Conservation (phyloP, 2,888 invertebrate species). For the Synanthedon tipuliformis region DNA sequence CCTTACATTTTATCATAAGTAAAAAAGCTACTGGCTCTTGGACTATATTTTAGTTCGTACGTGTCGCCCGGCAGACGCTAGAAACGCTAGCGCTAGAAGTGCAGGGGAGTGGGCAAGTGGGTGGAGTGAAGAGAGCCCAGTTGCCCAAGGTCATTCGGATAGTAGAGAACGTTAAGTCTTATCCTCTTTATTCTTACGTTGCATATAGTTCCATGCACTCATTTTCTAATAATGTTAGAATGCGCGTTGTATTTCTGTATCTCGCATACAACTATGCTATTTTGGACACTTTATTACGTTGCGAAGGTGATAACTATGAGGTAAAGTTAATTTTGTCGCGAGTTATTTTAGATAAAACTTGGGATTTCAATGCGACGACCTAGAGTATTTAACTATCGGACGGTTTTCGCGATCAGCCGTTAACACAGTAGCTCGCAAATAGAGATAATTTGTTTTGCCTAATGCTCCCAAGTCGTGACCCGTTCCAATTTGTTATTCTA, state of each 20-base stretch:
- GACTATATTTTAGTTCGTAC: too few relatives aligned
- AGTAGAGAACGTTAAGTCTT: too few relatives aligned
- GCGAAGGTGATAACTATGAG: conserved; percentile 59
- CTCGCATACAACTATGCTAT: conserved; percentile 43
- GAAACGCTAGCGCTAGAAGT: too few relatives aligned
- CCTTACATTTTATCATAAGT: too few relatives aligned
- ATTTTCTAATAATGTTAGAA: conserved; percentile 34
- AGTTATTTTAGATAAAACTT: conserved; percentile 49
- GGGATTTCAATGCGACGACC: conserved; percentile 45
- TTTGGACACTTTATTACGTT: conserved; percentile 48
- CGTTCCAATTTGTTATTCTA: background rate
- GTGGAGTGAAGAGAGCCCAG: too few relatives aligned
- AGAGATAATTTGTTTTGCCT: background rate
- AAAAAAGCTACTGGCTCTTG: too few relatives aligned
- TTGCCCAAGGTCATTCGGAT: too few relatives aligned
- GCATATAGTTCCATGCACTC: conserved; percentile 24
- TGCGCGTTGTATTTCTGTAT: conserved; percentile 45
- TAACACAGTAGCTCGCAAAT: background rate
- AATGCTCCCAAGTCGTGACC: conserved; percentile 1
- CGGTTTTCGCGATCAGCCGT: background rate
- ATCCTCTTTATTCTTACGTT: conserved; percentile 23
- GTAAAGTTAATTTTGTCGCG: conserved; percentile 52
- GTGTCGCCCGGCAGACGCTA: too few relatives aligned
- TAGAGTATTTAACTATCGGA: conserved; percentile 1
- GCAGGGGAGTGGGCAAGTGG: too few relatives aligned